These are phyloP conservation scores for Oasisia sp. DNA, from an alignment of 2,888 invertebrate species.

Conservation along the genomic window DNA sequence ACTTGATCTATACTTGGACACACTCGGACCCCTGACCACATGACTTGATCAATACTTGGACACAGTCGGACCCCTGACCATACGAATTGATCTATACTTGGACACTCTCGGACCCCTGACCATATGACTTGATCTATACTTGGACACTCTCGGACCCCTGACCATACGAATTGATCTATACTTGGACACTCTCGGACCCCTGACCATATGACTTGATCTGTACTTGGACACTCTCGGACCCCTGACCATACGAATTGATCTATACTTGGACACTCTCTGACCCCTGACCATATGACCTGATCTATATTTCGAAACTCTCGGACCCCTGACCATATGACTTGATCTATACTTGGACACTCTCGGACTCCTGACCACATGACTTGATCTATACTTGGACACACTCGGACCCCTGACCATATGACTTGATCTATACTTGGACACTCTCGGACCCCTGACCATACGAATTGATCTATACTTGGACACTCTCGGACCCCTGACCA, in stretches of 20 bases:
- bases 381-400: constrained; percentile 7
- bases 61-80: neutral
- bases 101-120: constrained; percentile 38
- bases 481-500: constrained; percentile 38
- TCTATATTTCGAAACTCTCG: too few species aligned
- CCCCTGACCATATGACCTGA: neutral
- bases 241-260: neutral
- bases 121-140: neutral
- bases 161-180: neutral
- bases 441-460: constrained; percentile 38
- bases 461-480: neutral
- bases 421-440: neutral
- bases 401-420: constrained; percentile 36
- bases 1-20: neutral
- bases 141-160: constrained; percentile 38
- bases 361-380: constrained; percentile 45
- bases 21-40: constrained; percentile 37
- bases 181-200: constrained; percentile 38
- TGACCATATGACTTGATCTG: neutral
- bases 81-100: neutral
- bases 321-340: neutral
- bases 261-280: constrained; percentile 38
- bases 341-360: constrained; percentile 30
- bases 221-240: constrained; percentile 39
- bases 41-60: neutral